These are phyloP conservation scores for Taenioides sp. DNA, from an alignment of 2,797 vertebrate genomes.

Conservation along the genomic window DNA sequence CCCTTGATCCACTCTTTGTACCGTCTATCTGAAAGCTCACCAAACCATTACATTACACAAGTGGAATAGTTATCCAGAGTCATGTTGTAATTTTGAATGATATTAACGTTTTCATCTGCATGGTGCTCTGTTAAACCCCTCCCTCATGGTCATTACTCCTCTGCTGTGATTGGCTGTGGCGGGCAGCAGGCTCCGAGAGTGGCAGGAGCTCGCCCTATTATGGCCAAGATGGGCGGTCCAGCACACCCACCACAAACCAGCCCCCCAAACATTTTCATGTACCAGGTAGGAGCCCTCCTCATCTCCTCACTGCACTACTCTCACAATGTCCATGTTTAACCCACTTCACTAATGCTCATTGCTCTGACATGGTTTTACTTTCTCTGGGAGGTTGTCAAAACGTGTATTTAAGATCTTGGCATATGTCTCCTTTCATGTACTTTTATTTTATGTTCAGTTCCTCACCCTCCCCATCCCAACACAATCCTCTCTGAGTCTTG, in stretches of 20 bases:
- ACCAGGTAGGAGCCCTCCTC: constrained; percentile 89
- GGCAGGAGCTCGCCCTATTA: constrained; percentile 98
- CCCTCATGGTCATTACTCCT: constrained; percentile 68
- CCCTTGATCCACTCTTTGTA: not conserved
- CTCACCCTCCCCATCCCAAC: constrained; percentile 22
- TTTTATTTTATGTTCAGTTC: constrained; percentile 13
- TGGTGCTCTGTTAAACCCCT: constrained; percentile 34
- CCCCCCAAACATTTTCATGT: constrained; percentile 99
- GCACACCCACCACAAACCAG: constrained; percentile 95
- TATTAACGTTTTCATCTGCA: constrained; percentile 47
- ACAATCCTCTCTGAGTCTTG: constrained; percentile 28
- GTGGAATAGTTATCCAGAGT: constrained; percentile 47
- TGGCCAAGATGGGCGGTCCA: constrained; percentile 93
- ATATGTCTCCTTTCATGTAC: constrained; percentile 31
- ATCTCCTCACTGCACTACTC: constrained; percentile 41
- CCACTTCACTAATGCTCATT: constrained; percentile 30
- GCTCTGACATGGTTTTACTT: constrained; percentile 25
- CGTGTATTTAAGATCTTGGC: constrained; percentile 25
- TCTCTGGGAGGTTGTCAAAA: constrained; percentile 34
- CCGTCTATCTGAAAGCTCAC: not conserved
- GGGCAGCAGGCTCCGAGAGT: constrained; percentile 92
- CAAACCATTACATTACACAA: constrained; percentile 47
- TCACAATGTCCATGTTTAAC: constrained; percentile 27
- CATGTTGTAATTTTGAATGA: constrained; percentile 27
- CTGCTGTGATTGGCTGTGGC: constrained; percentile 74